Evolutionary conservation across 2,888 invertebrate species (phyloP), one percentile per base, ranked within the genome.

Genomic region (Tiliacea citrago): DNA sequence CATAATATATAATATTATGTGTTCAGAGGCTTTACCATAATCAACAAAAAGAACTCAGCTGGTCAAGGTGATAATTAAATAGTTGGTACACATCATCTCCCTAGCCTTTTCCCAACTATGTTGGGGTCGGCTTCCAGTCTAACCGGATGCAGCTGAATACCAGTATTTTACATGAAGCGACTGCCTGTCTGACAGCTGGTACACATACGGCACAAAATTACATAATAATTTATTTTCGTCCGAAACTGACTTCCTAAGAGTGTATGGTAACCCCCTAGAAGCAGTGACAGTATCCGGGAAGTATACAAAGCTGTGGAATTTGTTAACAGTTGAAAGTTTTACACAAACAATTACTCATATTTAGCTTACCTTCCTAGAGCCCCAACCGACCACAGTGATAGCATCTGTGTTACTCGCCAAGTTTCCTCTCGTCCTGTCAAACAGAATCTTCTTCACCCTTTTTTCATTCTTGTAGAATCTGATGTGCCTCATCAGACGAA

Each of bases 341-440:
- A 10, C 24, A 29, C 9, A 21, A 39, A 49, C 35, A 68, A 16
- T 16, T 6, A 16, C 21, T 69, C 16, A 35, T 21, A 61, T 72
- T 47, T 24, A 65, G 61, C 89, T 87, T 67, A 93, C 93, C 77
- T 84, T 77, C 69, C 73, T 88, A 4, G 85, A 86, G 0, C 92
- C 93, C 93, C 93, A 93, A 1, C 93, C 93, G 10, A 92, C 60
- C 47, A 92, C 80, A n/a, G 82, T 76, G 8, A 93, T 74, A 6
- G 69, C 63, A 0, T 82, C 66, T 0, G 75, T 72, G 65, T 72
- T 83, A 10, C 21, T 39, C 2, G 79, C 21, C 35, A 88, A 42
- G 24, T 65, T 73, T n/a, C 47, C 18, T 0, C 63, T 47, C 2
- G 18, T 53, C 9, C 51, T 86, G 65, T 90, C 90, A 67, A 81